Base-by-base conservation (phyloP, 2,113 vertebrate species). In the Syngnathoides biaculeatus region DNA sequence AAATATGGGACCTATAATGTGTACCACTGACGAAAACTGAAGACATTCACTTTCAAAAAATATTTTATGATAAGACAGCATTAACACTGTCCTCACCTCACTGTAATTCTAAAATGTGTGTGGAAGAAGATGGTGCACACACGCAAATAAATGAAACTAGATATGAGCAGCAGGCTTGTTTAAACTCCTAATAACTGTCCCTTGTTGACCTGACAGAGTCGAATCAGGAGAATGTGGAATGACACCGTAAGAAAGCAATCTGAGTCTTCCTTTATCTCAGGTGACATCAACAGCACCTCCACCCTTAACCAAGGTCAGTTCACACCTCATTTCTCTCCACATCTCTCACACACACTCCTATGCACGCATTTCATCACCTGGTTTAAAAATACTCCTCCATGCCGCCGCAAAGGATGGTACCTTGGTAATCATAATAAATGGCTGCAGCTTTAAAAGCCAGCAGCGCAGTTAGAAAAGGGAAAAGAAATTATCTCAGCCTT, bases 241-340 rank as follows among this genome's bases (percentile, higher is more conserved):
- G 97, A 99, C 93, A 99, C 97, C 91, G 97, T 99, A 92, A 95
- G 97, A 93, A 99, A 99, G 91, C 97, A 99, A 81, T 96, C 97
- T 52, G 97, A 99, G 93, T 99, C 97, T n/a, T 98, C 97, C 90
- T 99, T 99, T 95, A 99, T 99, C 95, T 99, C 97, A 97, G 97
- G 97, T 96, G 97, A 99, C 94, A 98, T 99, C 94, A 98, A 98
- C 95, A 99, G 97, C 92, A 98, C 97, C 92, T 99, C 97, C 91
- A 98, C 96, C 87, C 96, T 99, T 94, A 99, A 99, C 92, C 97
- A 98, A 98, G 97, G 97, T 99, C 94, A 98, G 95, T 98, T 90
- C 87, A 91, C 89, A 79, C 86, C 91, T 91, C 89, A 79, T 87
- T 71, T 77, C 78, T 86, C 80, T 87, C 60, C 78, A 57, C 55